Percentiles rank a stretch among this genome's conserved stretches.
Evolutionary conservation across 2,797 vertebrate genomes (phyloP).

Genomic region (Nyctalus aviator): DNA sequence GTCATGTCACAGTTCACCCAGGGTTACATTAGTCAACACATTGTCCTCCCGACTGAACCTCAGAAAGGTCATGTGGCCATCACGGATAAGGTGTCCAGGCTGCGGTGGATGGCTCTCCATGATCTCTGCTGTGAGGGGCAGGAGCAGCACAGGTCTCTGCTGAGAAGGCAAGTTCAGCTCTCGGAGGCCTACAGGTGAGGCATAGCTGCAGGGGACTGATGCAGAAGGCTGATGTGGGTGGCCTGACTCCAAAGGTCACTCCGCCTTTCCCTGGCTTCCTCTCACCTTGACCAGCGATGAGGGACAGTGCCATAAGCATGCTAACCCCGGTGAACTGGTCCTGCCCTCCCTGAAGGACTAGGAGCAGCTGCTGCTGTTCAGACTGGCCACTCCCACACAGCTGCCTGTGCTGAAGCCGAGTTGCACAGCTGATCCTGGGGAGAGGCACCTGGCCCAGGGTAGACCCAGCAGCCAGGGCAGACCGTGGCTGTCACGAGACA

Average conservation of each 20-base stretch:
- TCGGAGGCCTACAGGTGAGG: background rate
- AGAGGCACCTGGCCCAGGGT: slow-evolving; percentile 59
- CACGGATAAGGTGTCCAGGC: background rate
- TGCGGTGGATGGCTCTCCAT: background rate
- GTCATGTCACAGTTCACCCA: background rate
- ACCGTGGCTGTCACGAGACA: slow-evolving; percentile 3
- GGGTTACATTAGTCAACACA: background rate
- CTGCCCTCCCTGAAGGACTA: slow-evolving; percentile 46
- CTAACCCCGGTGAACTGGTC: slow-evolving; percentile 37
- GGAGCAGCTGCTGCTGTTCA: slow-evolving; percentile 72
- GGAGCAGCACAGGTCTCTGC: background rate
- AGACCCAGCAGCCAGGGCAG: slow-evolving; percentile 25
- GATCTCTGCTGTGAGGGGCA: background rate
- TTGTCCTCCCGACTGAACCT: slow-evolving; percentile 19
- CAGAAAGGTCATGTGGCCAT: background rate
- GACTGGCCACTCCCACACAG: slow-evolving; percentile 77
- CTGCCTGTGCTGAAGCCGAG: slow-evolving; percentile 64
- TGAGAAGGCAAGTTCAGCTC: slow-evolving; percentile 5
- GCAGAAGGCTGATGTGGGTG: background rate
- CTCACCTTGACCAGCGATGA: slow-evolving; percentile 52
- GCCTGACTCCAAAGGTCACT: slow-evolving; percentile 44
- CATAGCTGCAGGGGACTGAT: background rate
- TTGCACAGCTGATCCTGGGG: slow-evolving; percentile 67
- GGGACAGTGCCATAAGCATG: slow-evolving; percentile 35
- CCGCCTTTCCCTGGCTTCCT: slow-evolving; percentile 14